These are phyloP conservation scores for Chloroclysta siterata DNA, from an alignment of 2,888 invertebrate species.

Conservation along the genomic window DNA sequence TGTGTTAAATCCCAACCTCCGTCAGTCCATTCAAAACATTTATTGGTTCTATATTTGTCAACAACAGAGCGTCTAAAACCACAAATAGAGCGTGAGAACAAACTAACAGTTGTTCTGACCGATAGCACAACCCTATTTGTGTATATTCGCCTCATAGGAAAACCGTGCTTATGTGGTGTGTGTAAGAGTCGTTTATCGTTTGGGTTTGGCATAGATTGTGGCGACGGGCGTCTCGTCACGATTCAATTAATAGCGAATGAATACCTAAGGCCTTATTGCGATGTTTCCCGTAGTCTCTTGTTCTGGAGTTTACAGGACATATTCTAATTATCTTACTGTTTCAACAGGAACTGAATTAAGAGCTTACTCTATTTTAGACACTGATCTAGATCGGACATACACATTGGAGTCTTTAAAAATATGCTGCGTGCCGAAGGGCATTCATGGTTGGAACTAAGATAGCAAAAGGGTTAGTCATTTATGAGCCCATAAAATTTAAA, in stretches of 20 bases:
- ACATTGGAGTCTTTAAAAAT: too few species aligned
- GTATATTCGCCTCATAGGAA: slow-evolving; percentile 32
- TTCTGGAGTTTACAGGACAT: slow-evolving; percentile 24
- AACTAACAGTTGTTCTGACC: slow-evolving; percentile 60
- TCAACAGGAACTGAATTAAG: not conserved
- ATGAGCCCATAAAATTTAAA: too few species aligned
- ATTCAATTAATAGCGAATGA: slow-evolving; percentile 69
- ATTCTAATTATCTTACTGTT: slow-evolving; percentile 10
- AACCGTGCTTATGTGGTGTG: slow-evolving; percentile 46
- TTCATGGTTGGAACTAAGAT: too few species aligned
- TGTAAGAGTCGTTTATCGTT: slow-evolving; percentile 45
- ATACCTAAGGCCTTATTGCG: slow-evolving; percentile 51
- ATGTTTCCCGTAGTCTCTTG: slow-evolving; percentile 53
- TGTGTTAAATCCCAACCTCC: slow-evolving; percentile 21
- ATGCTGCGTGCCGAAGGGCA: too few species aligned
- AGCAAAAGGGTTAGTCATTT: too few species aligned
- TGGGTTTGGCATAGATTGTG: slow-evolving; percentile 36
- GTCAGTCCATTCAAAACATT: slow-evolving; percentile 54
- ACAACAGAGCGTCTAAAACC: slow-evolving; percentile 57
- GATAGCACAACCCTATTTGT: slow-evolving; percentile 51
- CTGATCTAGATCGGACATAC: too few species aligned
- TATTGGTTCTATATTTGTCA: slow-evolving; percentile 55
- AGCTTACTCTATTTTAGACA: too few species aligned
- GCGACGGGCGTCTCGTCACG: slow-evolving; percentile 58
- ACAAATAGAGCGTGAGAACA: slow-evolving; percentile 72